These are phyloP conservation scores for Chaetops frenatus DNA, from an alignment of 2,113 vertebrate species.

Conservation along the genomic window DNA sequence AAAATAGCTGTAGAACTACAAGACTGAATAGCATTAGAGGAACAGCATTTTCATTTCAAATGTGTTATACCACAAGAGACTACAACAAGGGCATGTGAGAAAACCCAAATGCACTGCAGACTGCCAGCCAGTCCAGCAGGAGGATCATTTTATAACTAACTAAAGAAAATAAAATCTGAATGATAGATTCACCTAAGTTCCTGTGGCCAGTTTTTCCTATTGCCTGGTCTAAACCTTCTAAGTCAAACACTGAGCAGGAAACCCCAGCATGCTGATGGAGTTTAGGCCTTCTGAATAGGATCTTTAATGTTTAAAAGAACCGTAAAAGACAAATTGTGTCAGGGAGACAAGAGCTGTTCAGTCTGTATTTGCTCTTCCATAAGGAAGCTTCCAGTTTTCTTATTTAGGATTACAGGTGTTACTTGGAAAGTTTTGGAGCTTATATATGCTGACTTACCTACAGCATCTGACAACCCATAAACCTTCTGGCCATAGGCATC, in stretches of 20 bases:
- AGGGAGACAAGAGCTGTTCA: background rate
- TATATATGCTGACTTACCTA: conserved; percentile 78
- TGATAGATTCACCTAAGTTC: background rate
- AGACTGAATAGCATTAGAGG: background rate
- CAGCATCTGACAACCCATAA: conserved; percentile 92
- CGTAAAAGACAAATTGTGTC: background rate
- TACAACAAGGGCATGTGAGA: background rate
- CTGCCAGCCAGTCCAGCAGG: background rate
- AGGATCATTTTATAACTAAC: background rate
- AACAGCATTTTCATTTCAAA: background rate
- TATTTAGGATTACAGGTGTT: background rate
- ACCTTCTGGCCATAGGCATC: conserved; percentile 95
- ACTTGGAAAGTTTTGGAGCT: background rate
- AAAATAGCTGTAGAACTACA: background rate
- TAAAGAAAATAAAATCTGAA: background rate
- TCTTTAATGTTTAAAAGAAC: background rate
- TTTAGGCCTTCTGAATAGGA: background rate
- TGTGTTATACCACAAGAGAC: background rate
- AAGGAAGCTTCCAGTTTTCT: background rate
- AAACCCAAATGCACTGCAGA: background rate
- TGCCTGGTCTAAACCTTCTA: background rate
- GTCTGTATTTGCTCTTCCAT: background rate
- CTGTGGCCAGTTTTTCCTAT: background rate
- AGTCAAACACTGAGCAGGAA: background rate
- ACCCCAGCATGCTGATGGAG: background rate